A percentile compares a stretch with the other conserved stretches of the same genome.
Conservation (phyloP, 23 tunicate species). For the Clavelina lepadiformis region DNA sequence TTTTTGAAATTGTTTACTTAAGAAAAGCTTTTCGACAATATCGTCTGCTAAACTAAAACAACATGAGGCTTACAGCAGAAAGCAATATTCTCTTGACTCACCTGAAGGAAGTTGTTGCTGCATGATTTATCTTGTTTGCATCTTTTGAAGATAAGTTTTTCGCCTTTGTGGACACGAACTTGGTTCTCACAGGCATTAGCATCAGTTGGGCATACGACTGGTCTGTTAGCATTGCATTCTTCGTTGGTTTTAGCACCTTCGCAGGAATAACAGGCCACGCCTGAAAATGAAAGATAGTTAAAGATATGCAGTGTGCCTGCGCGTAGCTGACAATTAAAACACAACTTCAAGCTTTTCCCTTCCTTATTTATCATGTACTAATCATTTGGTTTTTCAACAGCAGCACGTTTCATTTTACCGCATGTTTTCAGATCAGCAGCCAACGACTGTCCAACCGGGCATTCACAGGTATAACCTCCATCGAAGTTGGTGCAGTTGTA, state of each 20-base stretch:
- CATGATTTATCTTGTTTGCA: conserved; percentile 98
- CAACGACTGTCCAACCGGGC: conserved; percentile 75
- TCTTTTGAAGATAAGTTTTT: conserved; percentile 74
- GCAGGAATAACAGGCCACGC: conserved; percentile 83
- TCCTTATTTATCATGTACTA: neutral
- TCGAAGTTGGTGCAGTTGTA: conserved; percentile 87
- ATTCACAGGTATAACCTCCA: conserved; percentile 77
- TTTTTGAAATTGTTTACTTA: no score
- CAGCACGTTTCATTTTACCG: conserved; percentile 36
- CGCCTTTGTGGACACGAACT: conserved; percentile 86
- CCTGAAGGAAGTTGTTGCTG: conserved; percentile 91
- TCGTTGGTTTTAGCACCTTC: conserved; percentile 81
- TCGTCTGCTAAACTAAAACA: no score
- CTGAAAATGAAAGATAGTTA: conserved; percentile 12
- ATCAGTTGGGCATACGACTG: conserved; percentile 77
- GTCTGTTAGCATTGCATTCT: conserved; percentile 56
- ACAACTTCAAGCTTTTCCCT: neutral
- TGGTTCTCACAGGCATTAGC: conserved; percentile 97
- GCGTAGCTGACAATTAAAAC: neutral
- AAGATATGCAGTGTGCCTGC: neutral
- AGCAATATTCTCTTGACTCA: no score
- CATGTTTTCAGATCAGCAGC: conserved; percentile 59
- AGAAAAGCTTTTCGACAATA: no score
- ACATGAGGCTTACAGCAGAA: no score
- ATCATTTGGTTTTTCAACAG: neutral